These are phyloP conservation scores for Megaustenia siamemsis DNA, from an alignment of 2,888 invertebrate genomes.

Conservation along the genomic window DNA sequence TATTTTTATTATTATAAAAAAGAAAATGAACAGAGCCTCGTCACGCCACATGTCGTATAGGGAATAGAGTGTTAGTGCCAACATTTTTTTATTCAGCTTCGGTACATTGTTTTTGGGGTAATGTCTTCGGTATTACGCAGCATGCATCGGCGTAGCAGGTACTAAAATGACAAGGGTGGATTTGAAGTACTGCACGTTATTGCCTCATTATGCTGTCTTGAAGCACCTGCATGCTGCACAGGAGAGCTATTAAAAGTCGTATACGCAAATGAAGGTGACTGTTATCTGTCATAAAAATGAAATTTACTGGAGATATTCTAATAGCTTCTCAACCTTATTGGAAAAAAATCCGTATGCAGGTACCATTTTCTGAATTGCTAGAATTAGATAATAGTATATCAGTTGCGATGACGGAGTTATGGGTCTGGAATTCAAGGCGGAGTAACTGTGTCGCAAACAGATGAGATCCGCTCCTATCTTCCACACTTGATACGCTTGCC, in stretches of 20 bases:
- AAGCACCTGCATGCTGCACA: not conserved
- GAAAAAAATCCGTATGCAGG: constrained; percentile 18
- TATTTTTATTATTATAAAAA: too few species aligned
- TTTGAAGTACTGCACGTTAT: not conserved
- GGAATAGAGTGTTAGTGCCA: too few species aligned
- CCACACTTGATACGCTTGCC: not conserved
- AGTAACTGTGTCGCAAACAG: not conserved
- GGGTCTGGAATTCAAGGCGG: not conserved
- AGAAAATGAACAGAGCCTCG: too few species aligned
- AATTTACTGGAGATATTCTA: not conserved
- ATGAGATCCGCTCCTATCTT: not conserved
- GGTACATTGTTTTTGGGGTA: too few species aligned
- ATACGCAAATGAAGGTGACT: not conserved
- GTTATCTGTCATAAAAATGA: not conserved
- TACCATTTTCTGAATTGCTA: constrained; percentile 24
- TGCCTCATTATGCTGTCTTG: not conserved
- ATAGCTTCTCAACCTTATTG: not conserved
- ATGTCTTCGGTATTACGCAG: too few species aligned
- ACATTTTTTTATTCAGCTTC: too few species aligned
- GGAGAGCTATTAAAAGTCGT: not conserved
- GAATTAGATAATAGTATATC: constrained; percentile 31
- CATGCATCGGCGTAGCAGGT: not conserved
- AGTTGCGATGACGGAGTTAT: not conserved
- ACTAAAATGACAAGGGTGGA: not conserved
- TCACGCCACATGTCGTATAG: too few species aligned